A percentile compares a stretch with the other conserved stretches of the same genome.
Evolutionary conservation across 2,797 vertebrate species (phyloP).

Genomic region (Coranthus polyacanthus): DNA sequence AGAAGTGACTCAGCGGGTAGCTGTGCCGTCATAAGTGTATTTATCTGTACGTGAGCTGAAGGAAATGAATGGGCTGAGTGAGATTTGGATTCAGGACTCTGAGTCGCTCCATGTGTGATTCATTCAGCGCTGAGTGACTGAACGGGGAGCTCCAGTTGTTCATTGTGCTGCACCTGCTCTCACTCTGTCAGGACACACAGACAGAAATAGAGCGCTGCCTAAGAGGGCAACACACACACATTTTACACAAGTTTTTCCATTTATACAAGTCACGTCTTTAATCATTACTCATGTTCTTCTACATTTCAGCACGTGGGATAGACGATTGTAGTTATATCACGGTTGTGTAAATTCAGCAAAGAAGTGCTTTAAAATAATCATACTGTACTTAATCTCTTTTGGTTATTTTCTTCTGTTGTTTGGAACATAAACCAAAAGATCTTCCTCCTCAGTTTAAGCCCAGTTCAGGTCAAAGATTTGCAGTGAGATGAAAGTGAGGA

Average conservation of each 20-base stretch:
- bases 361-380: too few relatives aligned
- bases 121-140: slow-evolving; percentile 48
- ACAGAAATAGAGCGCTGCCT: slow-evolving; percentile 81
- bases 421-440: too few relatives aligned
- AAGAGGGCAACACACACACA: slow-evolving; percentile 44
- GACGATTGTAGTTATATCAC: too few relatives aligned
- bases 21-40: too few relatives aligned
- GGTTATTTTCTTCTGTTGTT: too few relatives aligned
- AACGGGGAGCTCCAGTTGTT: slow-evolving; percentile 70
- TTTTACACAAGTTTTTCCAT: slow-evolving; percentile 55
- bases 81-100: slow-evolving; percentile 8
- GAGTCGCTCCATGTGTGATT: slow-evolving; percentile 32
- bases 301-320: too few relatives aligned
- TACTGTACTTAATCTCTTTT: too few relatives aligned
- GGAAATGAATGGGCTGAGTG: neutral
- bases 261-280: slow-evolving; percentile 19
- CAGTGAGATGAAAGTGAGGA: too few relatives aligned
- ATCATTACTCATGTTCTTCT: neutral
- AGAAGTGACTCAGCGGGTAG: too few relatives aligned
- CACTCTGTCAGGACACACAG: slow-evolving; percentile 70
- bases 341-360: too few relatives aligned
- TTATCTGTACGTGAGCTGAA: neutral
- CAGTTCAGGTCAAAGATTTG: too few relatives aligned
- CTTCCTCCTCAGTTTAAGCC: too few relatives aligned
- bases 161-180: slow-evolving; percentile 84